A percentile compares a stretch with the other conserved stretches of the same genome.
phyloP scores from a whole-genome alignment of 2,113 vertebrate species.

The Paramisgurnus dabryanus region DNA sequence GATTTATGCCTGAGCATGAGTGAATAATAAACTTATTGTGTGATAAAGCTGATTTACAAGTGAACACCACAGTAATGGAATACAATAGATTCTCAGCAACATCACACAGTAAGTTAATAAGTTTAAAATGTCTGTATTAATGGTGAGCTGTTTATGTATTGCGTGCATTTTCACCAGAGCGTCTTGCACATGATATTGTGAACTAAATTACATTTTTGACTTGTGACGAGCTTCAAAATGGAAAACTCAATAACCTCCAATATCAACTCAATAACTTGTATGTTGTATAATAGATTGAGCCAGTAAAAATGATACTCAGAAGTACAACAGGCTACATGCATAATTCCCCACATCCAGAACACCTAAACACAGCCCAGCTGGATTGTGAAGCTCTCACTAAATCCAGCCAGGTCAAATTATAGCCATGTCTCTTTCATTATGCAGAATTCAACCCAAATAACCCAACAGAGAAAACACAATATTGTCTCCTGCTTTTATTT shows the following conservation, averaged over 20 bases:
- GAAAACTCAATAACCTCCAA: not conserved
- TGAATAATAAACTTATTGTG: too few species aligned
- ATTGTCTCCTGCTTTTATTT: slow-evolving; percentile 17
- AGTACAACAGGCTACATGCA: slow-evolving; percentile 4
- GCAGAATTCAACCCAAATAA: slow-evolving; percentile 14
- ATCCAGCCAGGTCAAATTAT: slow-evolving; percentile 32
- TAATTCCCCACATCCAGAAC: slow-evolving; percentile 10
- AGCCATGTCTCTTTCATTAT: slow-evolving; percentile 12
- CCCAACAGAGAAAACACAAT: not conserved
- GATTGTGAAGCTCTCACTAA: slow-evolving; percentile 12
- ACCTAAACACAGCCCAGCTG: slow-evolving; percentile 11
- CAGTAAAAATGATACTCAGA: slow-evolving; percentile 12
- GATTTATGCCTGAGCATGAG: too few species aligned
- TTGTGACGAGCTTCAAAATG: slow-evolving; percentile 24
- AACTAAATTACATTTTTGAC: slow-evolving; percentile 24
- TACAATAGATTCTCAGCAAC: too few species aligned
- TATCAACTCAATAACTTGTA: not conserved
- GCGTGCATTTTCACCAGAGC: not conserved
- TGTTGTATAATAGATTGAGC: slow-evolving; percentile 6
- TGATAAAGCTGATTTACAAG: too few species aligned
- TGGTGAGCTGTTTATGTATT: not conserved
- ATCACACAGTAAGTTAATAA: too few species aligned
- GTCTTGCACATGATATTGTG: not conserved
- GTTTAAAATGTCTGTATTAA: not conserved
- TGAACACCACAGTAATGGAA: too few species aligned